Evolutionary conservation across 1,140 invertebrate species (phyloP).

Genomic region (Sitophilus oryzae): DNA sequence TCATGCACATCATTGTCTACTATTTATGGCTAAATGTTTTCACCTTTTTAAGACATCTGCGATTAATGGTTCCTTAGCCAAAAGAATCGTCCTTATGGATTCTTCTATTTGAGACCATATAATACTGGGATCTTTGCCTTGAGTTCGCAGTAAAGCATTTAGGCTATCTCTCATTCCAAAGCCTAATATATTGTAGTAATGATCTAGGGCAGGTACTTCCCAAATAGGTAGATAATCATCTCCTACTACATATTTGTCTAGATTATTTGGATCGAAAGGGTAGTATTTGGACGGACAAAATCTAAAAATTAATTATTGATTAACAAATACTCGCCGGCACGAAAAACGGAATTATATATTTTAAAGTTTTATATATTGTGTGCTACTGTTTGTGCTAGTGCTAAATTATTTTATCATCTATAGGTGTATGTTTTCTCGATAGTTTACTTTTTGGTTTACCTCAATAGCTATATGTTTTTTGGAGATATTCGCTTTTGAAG

Average conservation of each 20-base stretch:
- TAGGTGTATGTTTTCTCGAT: too few relatives aligned
- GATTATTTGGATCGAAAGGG: slow-evolving; percentile 75
- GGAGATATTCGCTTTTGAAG: too few relatives aligned
- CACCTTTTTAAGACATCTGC: slow-evolving; percentile 49
- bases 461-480: too few relatives aligned
- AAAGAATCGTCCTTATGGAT: slow-evolving; percentile 66
- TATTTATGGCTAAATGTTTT: neutral
- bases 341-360: too few relatives aligned
- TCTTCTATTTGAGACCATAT: slow-evolving; percentile 81
- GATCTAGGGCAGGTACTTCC: slow-evolving; percentile 80
- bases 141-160: slow-evolving; percentile 66
- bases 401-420: too few relatives aligned
- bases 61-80: slow-evolving; percentile 69
- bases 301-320: slow-evolving; percentile 46
- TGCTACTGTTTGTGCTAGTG: too few relatives aligned
- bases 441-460: too few relatives aligned
- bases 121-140: slow-evolving; percentile 62
- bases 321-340: neutral
- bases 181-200: slow-evolving; percentile 69
- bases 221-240: slow-evolving; percentile 93
- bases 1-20: too few relatives aligned
- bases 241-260: slow-evolving; percentile 90
- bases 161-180: slow-evolving; percentile 85
- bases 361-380: too few relatives aligned
- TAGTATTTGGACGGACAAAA: slow-evolving; percentile 91